Evolutionary conservation across 1,140 invertebrate species (phyloP).

Genomic region (Pectinophora gossypiella): DNA sequence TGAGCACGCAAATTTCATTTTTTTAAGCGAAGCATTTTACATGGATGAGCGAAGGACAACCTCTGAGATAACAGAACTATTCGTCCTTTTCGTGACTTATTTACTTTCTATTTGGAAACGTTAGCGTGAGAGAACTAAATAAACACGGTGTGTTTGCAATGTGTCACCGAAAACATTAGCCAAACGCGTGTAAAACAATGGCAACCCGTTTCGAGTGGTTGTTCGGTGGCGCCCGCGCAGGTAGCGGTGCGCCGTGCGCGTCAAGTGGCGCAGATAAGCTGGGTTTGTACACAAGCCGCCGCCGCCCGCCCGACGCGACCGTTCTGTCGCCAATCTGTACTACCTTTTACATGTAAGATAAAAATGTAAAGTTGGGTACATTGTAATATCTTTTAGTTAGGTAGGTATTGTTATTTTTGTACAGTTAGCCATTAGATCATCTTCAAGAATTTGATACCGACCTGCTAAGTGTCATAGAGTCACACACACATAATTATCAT

Average conservation of each 20-base stretch:
- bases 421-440: no score
- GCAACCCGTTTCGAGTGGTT: constrained; percentile 22
- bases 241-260: constrained; percentile 40
- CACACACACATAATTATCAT: no score
- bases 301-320: constrained; percentile 21
- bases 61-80: not conserved
- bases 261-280: constrained; percentile 47
- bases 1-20: not conserved
- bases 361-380: not conserved
- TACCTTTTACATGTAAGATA: not conserved
- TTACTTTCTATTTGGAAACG: constrained; percentile 1
- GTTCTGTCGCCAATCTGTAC: constrained; percentile 25
- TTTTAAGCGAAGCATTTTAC: not conserved
- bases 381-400: no score
- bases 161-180: constrained; percentile 2
- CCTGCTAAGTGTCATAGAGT: no score
- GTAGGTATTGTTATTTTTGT: no score
- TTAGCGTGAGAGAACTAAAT: no score
- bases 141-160: not conserved
- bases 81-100: not conserved
- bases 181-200: constrained; percentile 29
- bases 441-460: no score
- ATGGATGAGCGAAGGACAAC: not conserved
- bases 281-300: constrained; percentile 1
- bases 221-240: constrained; percentile 42